Evolutionary conservation across 2,888 invertebrate species (phyloP), one percentile per base, ranked within the genome.

Genomic region (Dermolepida albohirtum): DNA sequence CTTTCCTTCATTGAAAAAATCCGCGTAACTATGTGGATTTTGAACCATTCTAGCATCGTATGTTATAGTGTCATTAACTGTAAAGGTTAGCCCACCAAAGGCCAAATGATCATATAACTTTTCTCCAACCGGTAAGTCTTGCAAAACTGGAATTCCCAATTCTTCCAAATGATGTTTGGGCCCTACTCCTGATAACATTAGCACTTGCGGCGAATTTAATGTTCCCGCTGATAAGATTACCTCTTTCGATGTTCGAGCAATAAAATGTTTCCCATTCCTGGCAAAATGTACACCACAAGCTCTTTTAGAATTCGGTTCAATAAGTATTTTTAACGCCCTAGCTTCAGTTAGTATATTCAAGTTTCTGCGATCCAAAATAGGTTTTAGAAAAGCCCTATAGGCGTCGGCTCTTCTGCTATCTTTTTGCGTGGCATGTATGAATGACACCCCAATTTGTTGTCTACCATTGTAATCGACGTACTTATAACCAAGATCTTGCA

Each of bases 161-260:
- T 87, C 83, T 6, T 79, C 74, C 4, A 92, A 82, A 76, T 92
- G 88, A 0, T 86, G 82, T 14, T 79, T 82, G 0, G 92, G 92
- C 0, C 92, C 92, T 39, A 94, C 84, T 10, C 95, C 95, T 0
- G 94, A 94, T 11, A 95, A 80, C 91, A 94, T 90, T 50, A 96
- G 81, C 7, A 95, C 81, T 79, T 95, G 94, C 0, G 95, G 93
- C 0, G 93, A 92, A 69, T 91, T 92, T 27, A 95, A 89, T 0
- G 91, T 84, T 5, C 95, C 95, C 0, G 93, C 93, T 8, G 90
- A 88, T 12, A 95, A 81, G 59, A 95, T 87, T 1, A 95, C 87
- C 81, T 93, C 94, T 71, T 89, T 92, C 2, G 84, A 86, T 2
- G 92, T 92, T 8, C 82, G 79, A 0, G 85, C 85, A 7, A 78